Percentiles rank a stretch among this genome's conserved stretches.
Evolutionary conservation across 2,888 invertebrate genomes (phyloP).

Genomic region (Iphiclides podalirius): DNA sequence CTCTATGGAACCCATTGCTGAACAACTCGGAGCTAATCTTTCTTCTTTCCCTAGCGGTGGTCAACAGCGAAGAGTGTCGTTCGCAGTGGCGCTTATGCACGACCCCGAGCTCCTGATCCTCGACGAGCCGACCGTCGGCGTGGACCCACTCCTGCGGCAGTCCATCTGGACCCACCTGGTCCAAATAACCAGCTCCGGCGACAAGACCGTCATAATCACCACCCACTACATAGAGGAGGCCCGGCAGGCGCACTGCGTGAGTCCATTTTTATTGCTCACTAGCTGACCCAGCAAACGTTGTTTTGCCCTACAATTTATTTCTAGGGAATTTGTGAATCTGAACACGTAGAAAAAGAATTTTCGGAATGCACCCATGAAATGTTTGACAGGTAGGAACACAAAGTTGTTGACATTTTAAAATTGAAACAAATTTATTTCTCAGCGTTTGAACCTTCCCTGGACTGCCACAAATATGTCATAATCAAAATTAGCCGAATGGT

Average conservation of each 20-base stretch:
- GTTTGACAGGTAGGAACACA: too few relatives aligned
- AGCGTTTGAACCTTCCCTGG: too few relatives aligned
- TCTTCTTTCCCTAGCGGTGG: conserved; percentile 84
- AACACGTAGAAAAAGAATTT: too few relatives aligned
- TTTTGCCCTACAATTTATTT: too few relatives aligned
- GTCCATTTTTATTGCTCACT: conserved; percentile 38
- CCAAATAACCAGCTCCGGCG: conserved; percentile 92
- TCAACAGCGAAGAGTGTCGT: conserved; percentile 93
- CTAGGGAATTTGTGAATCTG: too few relatives aligned
- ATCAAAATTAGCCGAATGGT: too few relatives aligned
- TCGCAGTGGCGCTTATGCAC: conserved; percentile 95
- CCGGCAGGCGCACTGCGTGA: conserved; percentile 92
- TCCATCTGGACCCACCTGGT: conserved; percentile 97
- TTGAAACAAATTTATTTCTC: background rate
- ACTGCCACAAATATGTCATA: too few relatives aligned
- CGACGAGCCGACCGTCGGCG: conserved; percentile 96
- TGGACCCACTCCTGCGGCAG: conserved; percentile 93
- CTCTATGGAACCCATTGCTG: too few relatives aligned
- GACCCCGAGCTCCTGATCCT: conserved; percentile 94
- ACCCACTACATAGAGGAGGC: conserved; percentile 95
- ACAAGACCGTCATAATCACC: conserved; percentile 95
- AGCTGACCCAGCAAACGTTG: too few relatives aligned
- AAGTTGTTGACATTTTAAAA: too few relatives aligned
- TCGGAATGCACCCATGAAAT: too few relatives aligned
- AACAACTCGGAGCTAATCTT: background rate